Conservation (phyloP, 2,797 vertebrate genomes). For the Intellagama lesueurii region DNA sequence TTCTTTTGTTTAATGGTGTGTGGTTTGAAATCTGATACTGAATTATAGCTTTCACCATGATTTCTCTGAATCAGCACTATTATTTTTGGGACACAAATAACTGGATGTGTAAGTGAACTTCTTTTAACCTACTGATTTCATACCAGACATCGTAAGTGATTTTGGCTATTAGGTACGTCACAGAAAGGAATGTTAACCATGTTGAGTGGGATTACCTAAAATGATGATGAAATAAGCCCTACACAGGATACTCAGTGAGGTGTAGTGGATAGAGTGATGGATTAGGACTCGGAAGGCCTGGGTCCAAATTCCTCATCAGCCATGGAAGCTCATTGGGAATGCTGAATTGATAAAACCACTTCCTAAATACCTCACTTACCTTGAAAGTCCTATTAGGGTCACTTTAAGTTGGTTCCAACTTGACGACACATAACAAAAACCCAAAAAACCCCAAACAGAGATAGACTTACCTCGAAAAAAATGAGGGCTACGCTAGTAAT, state of each 20-base stretch:
- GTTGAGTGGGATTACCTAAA: too few species aligned
- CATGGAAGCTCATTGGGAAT: too few species aligned
- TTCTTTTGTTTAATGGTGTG: background rate
- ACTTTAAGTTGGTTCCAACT: too few species aligned
- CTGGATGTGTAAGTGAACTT: background rate
- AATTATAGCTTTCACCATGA: background rate
- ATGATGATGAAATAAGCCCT: too few species aligned
- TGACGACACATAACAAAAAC: too few species aligned
- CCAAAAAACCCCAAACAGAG: background rate
- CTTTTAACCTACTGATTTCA: background rate
- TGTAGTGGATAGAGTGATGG: background rate
- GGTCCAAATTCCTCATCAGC: too few species aligned
- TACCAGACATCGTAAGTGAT: background rate
- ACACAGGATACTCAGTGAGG: too few species aligned
- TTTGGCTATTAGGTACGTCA: background rate
- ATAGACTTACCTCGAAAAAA: background rate
- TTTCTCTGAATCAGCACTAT: background rate
- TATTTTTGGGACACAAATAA: background rate
- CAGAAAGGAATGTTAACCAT: too few species aligned
- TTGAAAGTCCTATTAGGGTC: too few species aligned
- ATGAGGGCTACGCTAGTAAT: background rate
- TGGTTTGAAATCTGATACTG: background rate
- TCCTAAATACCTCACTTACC: too few species aligned
- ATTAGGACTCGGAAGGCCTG: too few species aligned
- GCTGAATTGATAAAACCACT: too few species aligned